phyloP scores from a whole-genome alignment of 2,797 vertebrate species.

The Trachops cirrhosus region DNA sequence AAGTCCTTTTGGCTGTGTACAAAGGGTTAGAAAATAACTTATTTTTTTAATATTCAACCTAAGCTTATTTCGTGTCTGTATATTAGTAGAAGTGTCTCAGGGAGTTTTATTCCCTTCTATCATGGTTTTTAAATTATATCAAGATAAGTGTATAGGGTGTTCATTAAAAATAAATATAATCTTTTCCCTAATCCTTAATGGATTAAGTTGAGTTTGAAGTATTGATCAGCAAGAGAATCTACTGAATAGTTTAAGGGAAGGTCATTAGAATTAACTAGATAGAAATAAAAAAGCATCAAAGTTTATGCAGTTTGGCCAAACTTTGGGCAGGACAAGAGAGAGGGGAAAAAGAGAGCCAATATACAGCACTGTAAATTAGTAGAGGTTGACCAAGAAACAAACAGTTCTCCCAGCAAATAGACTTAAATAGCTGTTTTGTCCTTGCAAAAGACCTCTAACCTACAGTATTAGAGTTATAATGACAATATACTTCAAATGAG shows the following conservation, averaged over 20 bases:
- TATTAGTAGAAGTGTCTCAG: neutral
- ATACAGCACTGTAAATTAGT: neutral
- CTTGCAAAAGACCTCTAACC: neutral
- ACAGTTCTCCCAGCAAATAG: neutral
- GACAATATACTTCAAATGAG: neutral
- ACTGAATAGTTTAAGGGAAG: conserved; percentile 25
- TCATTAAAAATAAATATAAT: conserved; percentile 34
- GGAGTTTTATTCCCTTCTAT: neutral
- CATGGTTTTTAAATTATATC: neutral
- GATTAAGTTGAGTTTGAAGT: conserved; percentile 44
- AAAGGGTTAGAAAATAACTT: neutral
- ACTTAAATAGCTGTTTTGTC: neutral
- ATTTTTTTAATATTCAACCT: neutral
- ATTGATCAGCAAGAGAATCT: neutral
- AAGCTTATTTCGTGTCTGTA: neutral
- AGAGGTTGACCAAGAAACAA: neutral
- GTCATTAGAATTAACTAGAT: neutral
- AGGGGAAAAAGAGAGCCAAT: neutral
- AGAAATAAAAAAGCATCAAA: neutral
- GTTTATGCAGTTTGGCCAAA: neutral
- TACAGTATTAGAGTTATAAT: neutral
- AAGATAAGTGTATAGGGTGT: neutral
- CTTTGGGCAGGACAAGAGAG: neutral
- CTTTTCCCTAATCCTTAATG: conserved; percentile 34
- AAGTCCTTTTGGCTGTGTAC: neutral